phyloP scores from a whole-genome alignment of 2,113 vertebrate genomes.

The Carettochelys insculpta region DNA sequence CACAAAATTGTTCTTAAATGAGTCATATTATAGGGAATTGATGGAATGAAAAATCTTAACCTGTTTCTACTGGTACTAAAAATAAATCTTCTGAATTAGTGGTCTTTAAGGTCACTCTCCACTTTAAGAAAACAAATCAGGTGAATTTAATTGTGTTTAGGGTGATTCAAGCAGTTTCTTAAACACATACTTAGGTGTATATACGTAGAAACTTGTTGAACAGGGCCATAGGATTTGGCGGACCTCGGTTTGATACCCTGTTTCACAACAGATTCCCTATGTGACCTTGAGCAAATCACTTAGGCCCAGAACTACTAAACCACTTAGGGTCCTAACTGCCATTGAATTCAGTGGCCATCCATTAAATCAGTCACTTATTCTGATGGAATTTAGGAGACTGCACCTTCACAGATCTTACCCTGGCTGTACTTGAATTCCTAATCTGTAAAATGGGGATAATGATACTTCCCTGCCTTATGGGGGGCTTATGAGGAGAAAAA shows the following conservation, averaged over 20 bases:
- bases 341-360: not conserved
- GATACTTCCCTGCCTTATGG: not conserved
- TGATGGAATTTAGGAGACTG: not conserved
- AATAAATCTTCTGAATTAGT: not conserved
- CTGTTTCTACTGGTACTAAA: constrained; percentile 10
- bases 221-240: too few species aligned
- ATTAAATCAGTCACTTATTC: not conserved
- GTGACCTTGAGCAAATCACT: not conserved
- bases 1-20: constrained; percentile 4
- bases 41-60: constrained; percentile 29
- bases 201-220: too few species aligned
- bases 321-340: not conserved
- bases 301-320: not conserved
- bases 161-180: not conserved
- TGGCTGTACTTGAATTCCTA: not conserved
- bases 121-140: constrained; percentile 26
- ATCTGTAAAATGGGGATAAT: not conserved
- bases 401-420: not conserved
- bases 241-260: not conserved
- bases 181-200: not conserved
- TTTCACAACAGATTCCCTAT: not conserved
- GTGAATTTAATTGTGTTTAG: not conserved
- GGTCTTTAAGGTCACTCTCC: not conserved
- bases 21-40: constrained; percentile 28
- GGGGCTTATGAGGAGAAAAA: not conserved